Conservation (phyloP, 2,113 vertebrate genomes). For the Vanacampus margaritifer region DNA sequence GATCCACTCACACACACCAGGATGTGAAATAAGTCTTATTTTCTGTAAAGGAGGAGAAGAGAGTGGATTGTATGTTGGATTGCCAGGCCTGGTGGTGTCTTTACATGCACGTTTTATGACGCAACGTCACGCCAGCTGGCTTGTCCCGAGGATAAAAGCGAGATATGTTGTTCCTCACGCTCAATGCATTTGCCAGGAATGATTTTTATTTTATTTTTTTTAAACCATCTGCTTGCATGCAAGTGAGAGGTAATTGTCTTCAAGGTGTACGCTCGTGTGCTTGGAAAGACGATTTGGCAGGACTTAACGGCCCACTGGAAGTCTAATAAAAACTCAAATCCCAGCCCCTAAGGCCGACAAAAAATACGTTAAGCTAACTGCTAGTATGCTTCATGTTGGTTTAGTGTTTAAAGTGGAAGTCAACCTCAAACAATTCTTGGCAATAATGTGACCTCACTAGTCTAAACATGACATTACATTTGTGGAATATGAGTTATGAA, state of each 20-base stretch:
- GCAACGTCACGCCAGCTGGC: slow-evolving; percentile 21
- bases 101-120: slow-evolving; percentile 4
- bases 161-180: background rate
- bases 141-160: slow-evolving; percentile 8
- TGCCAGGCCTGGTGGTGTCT: slow-evolving; percentile 12
- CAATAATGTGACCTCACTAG: too few species aligned
- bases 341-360: too few species aligned
- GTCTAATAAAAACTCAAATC: too few species aligned
- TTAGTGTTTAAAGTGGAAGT: too few species aligned
- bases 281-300: too few species aligned
- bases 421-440: too few species aligned
- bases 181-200: slow-evolving; percentile 6
- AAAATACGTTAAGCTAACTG: too few species aligned
- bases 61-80: slow-evolving; percentile 4
- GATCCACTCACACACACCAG: slow-evolving; percentile 10
- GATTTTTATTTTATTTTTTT: background rate
- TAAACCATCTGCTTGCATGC: slow-evolving; percentile 38
- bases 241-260: slow-evolving; percentile 20
- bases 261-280: background rate
- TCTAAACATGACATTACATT: too few species aligned
- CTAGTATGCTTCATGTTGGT: too few species aligned
- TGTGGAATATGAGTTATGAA: too few species aligned
- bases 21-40: slow-evolving; percentile 17
- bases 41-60: slow-evolving; percentile 8
- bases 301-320: too few species aligned